A percentile compares a stretch with the other conserved stretches of the same genome.
Evolutionary conservation across 2,888 invertebrate genomes (phyloP).

Genomic region (Tolmerus cingulatus): DNA sequence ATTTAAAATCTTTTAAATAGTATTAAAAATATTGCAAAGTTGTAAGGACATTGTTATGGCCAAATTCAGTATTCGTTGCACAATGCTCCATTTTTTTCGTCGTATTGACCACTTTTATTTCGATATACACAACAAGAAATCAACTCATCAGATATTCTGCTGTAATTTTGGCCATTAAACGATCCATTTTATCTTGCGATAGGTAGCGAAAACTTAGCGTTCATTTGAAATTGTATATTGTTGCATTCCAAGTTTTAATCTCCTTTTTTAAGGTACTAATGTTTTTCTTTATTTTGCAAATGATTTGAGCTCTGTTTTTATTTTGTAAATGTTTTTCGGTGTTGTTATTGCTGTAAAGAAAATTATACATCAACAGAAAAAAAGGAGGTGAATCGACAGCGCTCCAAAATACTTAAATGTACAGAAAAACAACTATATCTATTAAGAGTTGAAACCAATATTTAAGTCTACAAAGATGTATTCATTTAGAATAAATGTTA

Average conservation of each 20-base stretch:
- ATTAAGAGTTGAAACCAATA: slow-evolving; percentile 19
- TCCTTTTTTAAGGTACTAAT: slow-evolving; percentile 17
- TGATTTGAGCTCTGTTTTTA: slow-evolving; percentile 14
- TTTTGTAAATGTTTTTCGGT: slow-evolving; percentile 21
- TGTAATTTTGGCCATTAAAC: slow-evolving; percentile 17
- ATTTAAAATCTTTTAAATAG: slow-evolving; percentile 12
- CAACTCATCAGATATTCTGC: background rate
- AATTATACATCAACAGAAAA: background rate
- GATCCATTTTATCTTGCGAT: background rate
- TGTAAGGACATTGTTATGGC: slow-evolving; percentile 2
- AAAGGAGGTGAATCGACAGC: background rate
- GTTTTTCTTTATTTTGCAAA: slow-evolving; percentile 14
- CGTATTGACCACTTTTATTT: background rate
- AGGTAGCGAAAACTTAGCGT: background rate
- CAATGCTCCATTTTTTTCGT: background rate
- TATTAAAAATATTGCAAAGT: slow-evolving; percentile 26
- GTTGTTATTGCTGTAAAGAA: slow-evolving; percentile 27
- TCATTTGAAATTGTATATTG: slow-evolving; percentile 30
- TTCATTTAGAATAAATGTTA: slow-evolving; percentile 21
- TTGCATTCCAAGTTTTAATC: slow-evolving; percentile 39
- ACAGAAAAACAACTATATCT: slow-evolving; percentile 7
- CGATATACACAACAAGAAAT: background rate
- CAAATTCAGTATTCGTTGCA: slow-evolving; percentile 21
- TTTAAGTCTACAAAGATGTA: slow-evolving; percentile 29
- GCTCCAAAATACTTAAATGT: slow-evolving; percentile 5